These are phyloP conservation scores for Leptoclinus maculatus DNA, from an alignment of 2,797 vertebrate genomes.

Conservation along the genomic window DNA sequence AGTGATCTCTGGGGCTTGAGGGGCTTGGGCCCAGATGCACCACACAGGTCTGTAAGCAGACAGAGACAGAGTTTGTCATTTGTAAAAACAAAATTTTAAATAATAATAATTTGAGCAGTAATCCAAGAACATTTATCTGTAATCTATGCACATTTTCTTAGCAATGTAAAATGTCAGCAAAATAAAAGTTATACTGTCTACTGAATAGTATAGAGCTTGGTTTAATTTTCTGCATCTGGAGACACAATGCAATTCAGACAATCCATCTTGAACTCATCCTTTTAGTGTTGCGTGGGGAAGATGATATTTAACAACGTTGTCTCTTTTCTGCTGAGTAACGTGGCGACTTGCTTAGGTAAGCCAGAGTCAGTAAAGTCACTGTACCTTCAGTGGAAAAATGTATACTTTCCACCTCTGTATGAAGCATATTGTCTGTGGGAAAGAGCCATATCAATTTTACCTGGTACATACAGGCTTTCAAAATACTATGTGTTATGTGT, in stretches of 20 bases:
- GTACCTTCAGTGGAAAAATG: background rate
- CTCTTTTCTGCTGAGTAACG: background rate
- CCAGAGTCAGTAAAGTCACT: background rate
- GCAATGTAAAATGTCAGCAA: background rate
- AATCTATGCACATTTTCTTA: background rate
- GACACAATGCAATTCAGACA: background rate
- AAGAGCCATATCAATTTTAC: background rate
- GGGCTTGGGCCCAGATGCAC: constrained; percentile 79
- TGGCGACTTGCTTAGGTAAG: background rate
- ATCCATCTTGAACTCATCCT: background rate
- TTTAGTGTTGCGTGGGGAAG: background rate
- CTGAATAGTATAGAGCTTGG: background rate
- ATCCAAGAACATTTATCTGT: background rate
- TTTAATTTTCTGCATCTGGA: background rate
- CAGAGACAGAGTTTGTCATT: constrained; percentile 3
- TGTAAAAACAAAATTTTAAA: background rate
- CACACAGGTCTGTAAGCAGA: constrained; percentile 83
- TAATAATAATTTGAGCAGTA: background rate
- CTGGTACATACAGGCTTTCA: background rate
- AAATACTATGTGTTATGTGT: background rate
- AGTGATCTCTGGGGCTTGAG: constrained; percentile 91
- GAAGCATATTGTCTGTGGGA: background rate
- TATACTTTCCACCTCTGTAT: background rate
- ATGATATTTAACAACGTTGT: background rate
- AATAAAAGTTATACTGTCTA: background rate